phyloP scores from a whole-genome alignment of 2,888 invertebrate genomes.

The Mycalesis mineus region DNA sequence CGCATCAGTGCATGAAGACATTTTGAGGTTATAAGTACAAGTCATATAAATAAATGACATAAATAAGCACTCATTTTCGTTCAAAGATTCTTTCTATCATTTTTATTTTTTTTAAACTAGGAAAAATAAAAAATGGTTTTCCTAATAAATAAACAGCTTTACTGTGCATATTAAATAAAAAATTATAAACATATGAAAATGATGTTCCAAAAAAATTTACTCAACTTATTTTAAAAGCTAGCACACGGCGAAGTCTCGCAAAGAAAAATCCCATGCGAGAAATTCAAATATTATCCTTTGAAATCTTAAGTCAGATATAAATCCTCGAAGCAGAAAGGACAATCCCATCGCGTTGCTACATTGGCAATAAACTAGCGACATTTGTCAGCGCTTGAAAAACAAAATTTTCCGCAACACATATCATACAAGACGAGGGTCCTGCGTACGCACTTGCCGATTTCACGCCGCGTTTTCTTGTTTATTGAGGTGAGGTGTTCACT shows the following conservation, averaged over 20 bases:
- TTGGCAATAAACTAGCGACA: constrained; percentile 56
- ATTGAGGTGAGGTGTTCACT: too few relatives aligned
- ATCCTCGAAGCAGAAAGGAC: constrained; percentile 18
- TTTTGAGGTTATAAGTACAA: too few relatives aligned
- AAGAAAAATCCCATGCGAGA: constrained; percentile 2
- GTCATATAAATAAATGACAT: too few relatives aligned
- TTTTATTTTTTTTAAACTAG: too few relatives aligned
- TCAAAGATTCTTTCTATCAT: too few relatives aligned
- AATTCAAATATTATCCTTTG: constrained; percentile 11
- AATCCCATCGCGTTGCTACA: constrained; percentile 17
- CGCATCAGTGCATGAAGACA: too few relatives aligned
- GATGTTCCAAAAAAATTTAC: not conserved
- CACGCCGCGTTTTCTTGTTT: constrained; percentile 25
- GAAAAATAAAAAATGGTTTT: too few relatives aligned
- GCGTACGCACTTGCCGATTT: constrained; percentile 45
- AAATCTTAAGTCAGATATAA: constrained; percentile 12
- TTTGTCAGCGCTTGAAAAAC: constrained; percentile 74
- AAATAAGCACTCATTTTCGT: too few relatives aligned
- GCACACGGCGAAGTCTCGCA: not conserved
- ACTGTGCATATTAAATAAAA: too few relatives aligned
- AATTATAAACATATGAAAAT: too few relatives aligned
- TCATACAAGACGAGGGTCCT: constrained; percentile 61
- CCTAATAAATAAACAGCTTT: too few relatives aligned
- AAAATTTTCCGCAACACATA: constrained; percentile 77
- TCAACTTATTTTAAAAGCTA: not conserved